These are phyloP conservation scores for Leucoraja erinaceus DNA, from an alignment of 2,113 vertebrate species.

Conservation along the genomic window DNA sequence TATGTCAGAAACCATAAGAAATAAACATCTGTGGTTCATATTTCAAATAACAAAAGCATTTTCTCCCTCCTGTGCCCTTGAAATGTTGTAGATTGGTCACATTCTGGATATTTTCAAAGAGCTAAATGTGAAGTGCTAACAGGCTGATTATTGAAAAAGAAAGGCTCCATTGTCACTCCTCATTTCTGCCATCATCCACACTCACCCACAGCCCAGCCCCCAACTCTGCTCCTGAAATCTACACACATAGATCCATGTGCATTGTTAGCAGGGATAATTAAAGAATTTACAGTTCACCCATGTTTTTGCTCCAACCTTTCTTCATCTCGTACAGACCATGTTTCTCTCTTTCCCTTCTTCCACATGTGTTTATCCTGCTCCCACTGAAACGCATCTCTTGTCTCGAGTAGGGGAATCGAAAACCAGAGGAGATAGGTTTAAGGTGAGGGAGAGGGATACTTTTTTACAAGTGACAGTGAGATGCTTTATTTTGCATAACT, in stretches of 20 bases:
- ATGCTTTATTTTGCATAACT: no score
- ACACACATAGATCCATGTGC: not conserved
- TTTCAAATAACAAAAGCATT: not conserved
- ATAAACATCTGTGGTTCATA: not conserved
- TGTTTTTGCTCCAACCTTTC: no score
- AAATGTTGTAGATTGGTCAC: not conserved
- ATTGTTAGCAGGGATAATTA: not conserved
- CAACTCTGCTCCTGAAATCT: no score
- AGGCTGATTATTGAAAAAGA: not conserved
- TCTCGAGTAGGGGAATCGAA: no score
- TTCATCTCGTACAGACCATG: no score
- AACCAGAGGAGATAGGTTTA: no score
- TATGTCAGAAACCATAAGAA: not conserved
- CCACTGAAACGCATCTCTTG: no score
- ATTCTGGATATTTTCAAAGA: not conserved
- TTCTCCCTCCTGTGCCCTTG: not conserved
- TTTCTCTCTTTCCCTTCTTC: no score
- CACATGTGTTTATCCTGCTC: no score
- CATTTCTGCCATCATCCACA: not conserved
- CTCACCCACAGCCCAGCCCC: not conserved
- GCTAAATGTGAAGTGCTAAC: not conserved
- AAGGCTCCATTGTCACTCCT: not conserved
- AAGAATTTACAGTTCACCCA: no score
- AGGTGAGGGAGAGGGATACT: no score
- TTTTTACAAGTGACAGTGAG: no score